A percentile compares a stretch with the other conserved stretches of the same genome.
phyloP scores from a whole-genome alignment of 2,113 vertebrate genomes.

The Phrynosoma blainvillii region DNA sequence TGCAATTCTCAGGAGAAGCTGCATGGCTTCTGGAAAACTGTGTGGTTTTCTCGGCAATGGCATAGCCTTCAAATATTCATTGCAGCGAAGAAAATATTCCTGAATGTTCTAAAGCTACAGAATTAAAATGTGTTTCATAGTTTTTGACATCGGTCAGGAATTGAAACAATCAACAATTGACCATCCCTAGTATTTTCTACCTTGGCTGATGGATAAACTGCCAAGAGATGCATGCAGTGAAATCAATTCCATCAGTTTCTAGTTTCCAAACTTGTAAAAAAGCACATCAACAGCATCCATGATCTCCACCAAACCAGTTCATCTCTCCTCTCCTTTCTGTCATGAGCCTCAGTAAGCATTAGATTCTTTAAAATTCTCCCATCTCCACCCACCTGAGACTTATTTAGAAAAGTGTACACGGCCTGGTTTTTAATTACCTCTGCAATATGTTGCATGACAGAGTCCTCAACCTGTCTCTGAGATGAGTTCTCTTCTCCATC shows the following conservation, averaged over 20 bases:
- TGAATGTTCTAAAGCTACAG: too few species aligned
- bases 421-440: conserved; percentile 35
- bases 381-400: background rate
- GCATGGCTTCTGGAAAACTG: too few species aligned
- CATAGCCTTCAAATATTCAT: too few species aligned
- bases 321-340: background rate
- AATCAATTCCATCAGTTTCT: background rate
- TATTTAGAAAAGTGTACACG: background rate
- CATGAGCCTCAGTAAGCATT: background rate
- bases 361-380: background rate
- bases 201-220: too few species aligned
- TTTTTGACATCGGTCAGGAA: too few species aligned
- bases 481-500: background rate
- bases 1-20: too few species aligned
- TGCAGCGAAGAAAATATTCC: too few species aligned
- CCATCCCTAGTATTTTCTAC: too few species aligned
- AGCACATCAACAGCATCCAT: background rate
- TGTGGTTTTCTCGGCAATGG: too few species aligned
- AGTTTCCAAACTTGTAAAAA: background rate
- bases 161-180: too few species aligned
- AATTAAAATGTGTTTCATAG: too few species aligned
- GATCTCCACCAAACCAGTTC: background rate
- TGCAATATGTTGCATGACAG: conserved; percentile 18
- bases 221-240: background rate
- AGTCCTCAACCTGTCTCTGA: background rate